Evolutionary conservation across 2,113 vertebrate genomes (phyloP).

Genomic region (Macrotus californicus): DNA sequence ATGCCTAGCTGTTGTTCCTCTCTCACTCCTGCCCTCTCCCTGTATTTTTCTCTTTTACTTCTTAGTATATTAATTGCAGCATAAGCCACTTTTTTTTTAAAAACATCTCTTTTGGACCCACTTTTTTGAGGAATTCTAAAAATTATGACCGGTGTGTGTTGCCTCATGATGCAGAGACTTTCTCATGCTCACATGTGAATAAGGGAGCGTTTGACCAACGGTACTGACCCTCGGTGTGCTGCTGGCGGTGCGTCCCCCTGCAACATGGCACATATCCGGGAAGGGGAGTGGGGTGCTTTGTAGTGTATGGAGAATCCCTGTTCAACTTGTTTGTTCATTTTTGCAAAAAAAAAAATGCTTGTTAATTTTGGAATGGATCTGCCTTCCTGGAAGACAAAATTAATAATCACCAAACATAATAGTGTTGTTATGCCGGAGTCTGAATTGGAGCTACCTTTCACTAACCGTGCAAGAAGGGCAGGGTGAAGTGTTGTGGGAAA

Average conservation of each 20-base stretch:
- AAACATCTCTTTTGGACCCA: neutral
- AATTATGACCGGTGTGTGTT: neutral
- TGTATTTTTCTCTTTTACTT: neutral
- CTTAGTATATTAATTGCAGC: neutral
- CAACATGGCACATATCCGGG: neutral
- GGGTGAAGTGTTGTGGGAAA: neutral
- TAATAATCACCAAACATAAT: neutral
- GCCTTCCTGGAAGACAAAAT: neutral
- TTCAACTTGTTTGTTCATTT: neutral
- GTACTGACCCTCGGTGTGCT: neutral
- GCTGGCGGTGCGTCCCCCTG: neutral
- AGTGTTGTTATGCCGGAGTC: neutral
- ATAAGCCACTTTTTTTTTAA: neutral
- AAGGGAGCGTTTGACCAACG: neutral
- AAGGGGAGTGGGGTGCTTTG: neutral
- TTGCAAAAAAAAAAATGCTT: neutral
- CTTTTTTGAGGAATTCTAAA: constrained; percentile 18
- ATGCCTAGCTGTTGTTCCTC: neutral
- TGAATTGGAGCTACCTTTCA: constrained; percentile 5
- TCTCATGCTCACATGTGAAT: neutral
- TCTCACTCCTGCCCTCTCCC: neutral
- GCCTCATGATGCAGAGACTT: neutral
- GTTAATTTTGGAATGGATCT: neutral
- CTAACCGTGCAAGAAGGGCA: neutral
- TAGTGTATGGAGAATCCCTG: neutral